Evolutionary conservation across 2,888 invertebrate genomes (phyloP), one percentile per base, ranked within the genome.

Genomic region (Agrotis puta): DNA sequence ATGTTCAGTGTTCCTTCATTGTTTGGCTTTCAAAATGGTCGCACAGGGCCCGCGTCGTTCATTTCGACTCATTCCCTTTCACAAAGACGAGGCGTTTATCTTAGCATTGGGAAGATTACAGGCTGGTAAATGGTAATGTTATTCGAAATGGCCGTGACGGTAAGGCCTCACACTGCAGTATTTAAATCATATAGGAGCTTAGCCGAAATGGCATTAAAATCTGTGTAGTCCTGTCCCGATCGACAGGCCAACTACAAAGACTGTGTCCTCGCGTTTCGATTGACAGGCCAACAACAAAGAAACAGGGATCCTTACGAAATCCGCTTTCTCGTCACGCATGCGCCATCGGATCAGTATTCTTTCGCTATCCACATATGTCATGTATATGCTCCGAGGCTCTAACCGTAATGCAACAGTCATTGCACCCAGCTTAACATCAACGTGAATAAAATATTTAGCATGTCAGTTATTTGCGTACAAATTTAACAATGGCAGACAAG

Each of bases 401-500:
- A 84, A 78, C 82, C 81, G 77, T 84, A 82, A 82, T 77, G 83
- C 77, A 81, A 70, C 82, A 85, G 84, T 82, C 86, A 79, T 84
- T 85, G 84, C 86, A 84, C 87, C 77, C 81, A 51, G 77, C 56
- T 70, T 69, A 76, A 77, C 64, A 67, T 53, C 69, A 73, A 85
- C 87, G 88, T 88, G 89, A 70, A 81, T 80, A 67, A 86, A 87
- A 88, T 88, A 87, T 81, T 82, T 82, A 85, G 80, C 67, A 39
- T 63, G 54, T 58, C 74, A 66, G 70, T 82, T 81, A 82, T 80
- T 81, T 76, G 72, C 75, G 72, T 74, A 69, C 70, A 80, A 73
- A 78, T 81, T 74, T 64, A 75, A 88, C 87, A 79, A 87, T 82
- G 85, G 78, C 85, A 84, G 68, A 85, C 88, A 88, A 88, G 87